Base-by-base conservation (phyloP, 2,113 vertebrate species). In the Dasyornis broadbenti region DNA sequence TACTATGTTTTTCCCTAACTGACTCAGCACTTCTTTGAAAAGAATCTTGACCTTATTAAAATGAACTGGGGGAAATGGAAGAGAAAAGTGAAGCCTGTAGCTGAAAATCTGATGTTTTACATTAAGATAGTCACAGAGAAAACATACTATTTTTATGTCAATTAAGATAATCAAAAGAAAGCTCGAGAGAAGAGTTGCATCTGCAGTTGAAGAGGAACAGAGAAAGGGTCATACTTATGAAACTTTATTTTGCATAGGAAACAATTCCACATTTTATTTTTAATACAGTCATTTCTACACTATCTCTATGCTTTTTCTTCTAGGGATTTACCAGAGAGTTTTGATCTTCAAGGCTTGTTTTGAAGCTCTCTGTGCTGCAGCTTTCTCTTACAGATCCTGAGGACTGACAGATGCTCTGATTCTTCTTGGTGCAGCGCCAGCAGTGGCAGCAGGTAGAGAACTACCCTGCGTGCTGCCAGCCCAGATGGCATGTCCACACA, bases 401-500 rank as follows among this genome's bases (percentile, higher is more conserved):
- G 45, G 37, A 68, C 84, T 57, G 78, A 53, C 82, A 95, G 91
- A 91, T 91, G 87, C 70, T 95, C 75, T 80, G 81, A 80, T 80
- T 83, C 78, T 49, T 50, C 78, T 77, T 95, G 84, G 65, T 85
- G 63, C 59, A 57, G 54, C 44, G 95, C 94, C 95, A 95, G 69
- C 45, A 54, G 73, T 54, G 84, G 86, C 86, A 95, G 91, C 89
- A 96, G 86, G 86, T 92, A 94, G 53, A 69, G 87, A 95, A 44
- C 78, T 47, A 30, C 33, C 13, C 45, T 10, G 42, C 0, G 0
- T 1, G 3, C 70, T 7, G 4, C 76, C 68, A 84, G 89, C 87
- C 87, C 93, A 94, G 92, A 82, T 94, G 94, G 87, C 87, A 77
- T 91, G 90, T 91, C 89, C 94, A 88, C 73, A 87, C 42, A 76